Base-by-base conservation (phyloP, 2,888 invertebrate genomes). In the Belgica antarctica region DNA sequence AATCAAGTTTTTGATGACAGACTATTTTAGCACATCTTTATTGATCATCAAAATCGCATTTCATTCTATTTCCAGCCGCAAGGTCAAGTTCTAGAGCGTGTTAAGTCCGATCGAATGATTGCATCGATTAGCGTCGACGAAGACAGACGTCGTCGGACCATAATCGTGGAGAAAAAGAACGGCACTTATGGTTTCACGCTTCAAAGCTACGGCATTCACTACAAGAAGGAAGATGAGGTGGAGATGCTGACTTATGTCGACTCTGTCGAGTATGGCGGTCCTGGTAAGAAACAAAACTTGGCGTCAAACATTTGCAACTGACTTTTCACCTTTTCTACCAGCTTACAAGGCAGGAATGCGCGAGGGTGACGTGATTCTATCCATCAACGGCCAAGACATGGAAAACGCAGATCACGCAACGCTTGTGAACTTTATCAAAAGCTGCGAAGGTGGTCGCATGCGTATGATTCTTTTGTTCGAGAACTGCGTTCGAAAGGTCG, bases 211-310 rank as follows among this genome's bases (percentile, higher is more conserved):
- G 96, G 96, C 34, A 96, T 97, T 72, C 95, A 96, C 78, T 95
- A 96, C 79, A 94, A 94, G 78, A 89, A 90, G 81, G 94, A 93
- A 75, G 90, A 92, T 77, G 94, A 95, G 78, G 91, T 96, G 71
- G 96, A 98, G 80, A 90, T 96, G 83, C 93, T 97, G 71, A 97
- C 96, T 0, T 98, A 97, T 78, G 96, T 97, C 59, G 97, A 98
- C 77, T 95, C 94, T 78, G 95, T 97, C 70, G 96, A 95, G 75
- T 87, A 89, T 72, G 92, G 93, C 73, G 96, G 96, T 0, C 90
- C 96, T 0, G 41, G 41, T 41, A 41, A 41, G 12, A n/a, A 7
- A 34, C 34, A 34, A 8, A 34, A 34, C 12, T 34, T 34, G n/a
- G n/a, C n/a, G n/a, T n/a, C n/a, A n/a, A n/a, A n/a, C n/a, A n/a